Evolutionary conservation across 2,797 vertebrate genomes (phyloP), one percentile per base, ranked within the genome.

Genomic region (Pseudochromis fuscus): DNA sequence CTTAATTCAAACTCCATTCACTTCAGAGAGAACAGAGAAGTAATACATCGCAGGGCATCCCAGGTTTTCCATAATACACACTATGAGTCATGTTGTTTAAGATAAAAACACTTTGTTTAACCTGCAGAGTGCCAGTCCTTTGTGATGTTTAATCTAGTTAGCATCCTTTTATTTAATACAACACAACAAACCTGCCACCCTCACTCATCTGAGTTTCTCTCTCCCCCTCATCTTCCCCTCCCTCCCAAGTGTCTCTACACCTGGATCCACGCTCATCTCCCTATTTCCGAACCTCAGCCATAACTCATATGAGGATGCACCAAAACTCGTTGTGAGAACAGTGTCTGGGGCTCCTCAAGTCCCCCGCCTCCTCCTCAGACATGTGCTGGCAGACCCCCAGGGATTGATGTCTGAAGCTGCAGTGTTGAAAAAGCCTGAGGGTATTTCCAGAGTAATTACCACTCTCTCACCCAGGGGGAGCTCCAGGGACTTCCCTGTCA

Each of bases 381-480:
- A 53, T 21, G 40, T 63, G 62, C 19, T 33, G 15, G 58, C 50
- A 55, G 55, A 74, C 61, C 64, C 25, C 48, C 9, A 16, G 59
- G 75, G 72, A 65, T 23, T 42, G 7, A 10, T 60, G 63, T 71
- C 73, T 83, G 65, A 55, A 73, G 31, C 59, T 58, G 10, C 35
- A 51, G 48, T 68, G 64, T 79, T 64, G 9, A 38, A 75, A 71
- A 60, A 69, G 5, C 40, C 19, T 1, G 0, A 27, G 74, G 75
- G 55, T 82, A 66, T 76, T 89, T 82, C 75, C 75, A 60, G 72
- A 81, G 86, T 92, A 93, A 94, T 94, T 92, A 90, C 86, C 83
- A 66, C 79, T 72, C 72, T 87, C 67, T 87, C 85, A 81, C 90
- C 73, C 72, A 85, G 62, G 83, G 71, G 77, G 74, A 85, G 81